These are phyloP conservation scores for Megastigmus dorsalis DNA, from an alignment of 2,888 invertebrate genomes.

Conservation along the genomic window DNA sequence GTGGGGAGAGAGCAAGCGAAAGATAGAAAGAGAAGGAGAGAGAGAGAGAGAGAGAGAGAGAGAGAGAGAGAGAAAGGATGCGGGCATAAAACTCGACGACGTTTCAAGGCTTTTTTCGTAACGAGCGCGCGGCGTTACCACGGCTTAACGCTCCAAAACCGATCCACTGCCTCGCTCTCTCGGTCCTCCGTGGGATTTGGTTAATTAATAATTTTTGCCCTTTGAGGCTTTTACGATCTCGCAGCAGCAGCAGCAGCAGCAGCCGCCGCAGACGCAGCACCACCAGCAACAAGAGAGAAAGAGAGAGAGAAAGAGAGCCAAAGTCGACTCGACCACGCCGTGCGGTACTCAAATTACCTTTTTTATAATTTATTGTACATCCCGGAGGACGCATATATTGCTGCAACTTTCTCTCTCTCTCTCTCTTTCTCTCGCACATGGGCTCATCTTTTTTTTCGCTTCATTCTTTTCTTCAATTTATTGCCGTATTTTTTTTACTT, in stretches of 20 bases:
- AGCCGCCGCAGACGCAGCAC: too few relatives aligned
- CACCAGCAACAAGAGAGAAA: too few relatives aligned
- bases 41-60: too few relatives aligned
- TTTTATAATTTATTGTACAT: conserved; percentile 41
- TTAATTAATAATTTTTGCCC: conserved; percentile 52
- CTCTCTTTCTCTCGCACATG: background rate
- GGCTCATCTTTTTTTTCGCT: background rate
- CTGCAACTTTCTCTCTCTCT: background rate
- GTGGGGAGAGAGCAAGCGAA: too few relatives aligned
- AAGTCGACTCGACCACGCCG: too few relatives aligned
- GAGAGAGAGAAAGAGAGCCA: too few relatives aligned
- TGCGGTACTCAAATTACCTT: conserved; percentile 33
- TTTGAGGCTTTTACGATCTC: conserved; percentile 40
- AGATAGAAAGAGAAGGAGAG: too few relatives aligned
- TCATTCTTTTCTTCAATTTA: conserved; percentile 41
- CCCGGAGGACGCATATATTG: background rate
- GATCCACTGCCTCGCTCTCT: background rate
- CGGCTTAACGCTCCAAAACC: background rate
- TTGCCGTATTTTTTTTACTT: background rate
- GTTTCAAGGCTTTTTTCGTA: conserved; percentile 47
- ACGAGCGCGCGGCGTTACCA: conserved; percentile 6
- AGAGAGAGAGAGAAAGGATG: conserved; percentile 20
- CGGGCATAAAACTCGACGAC: conserved; percentile 36
- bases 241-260: background rate
- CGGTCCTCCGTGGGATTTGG: conserved; percentile 31